Conservation (phyloP, 2,797 vertebrate species). For the Echeneis naucrates region DNA sequence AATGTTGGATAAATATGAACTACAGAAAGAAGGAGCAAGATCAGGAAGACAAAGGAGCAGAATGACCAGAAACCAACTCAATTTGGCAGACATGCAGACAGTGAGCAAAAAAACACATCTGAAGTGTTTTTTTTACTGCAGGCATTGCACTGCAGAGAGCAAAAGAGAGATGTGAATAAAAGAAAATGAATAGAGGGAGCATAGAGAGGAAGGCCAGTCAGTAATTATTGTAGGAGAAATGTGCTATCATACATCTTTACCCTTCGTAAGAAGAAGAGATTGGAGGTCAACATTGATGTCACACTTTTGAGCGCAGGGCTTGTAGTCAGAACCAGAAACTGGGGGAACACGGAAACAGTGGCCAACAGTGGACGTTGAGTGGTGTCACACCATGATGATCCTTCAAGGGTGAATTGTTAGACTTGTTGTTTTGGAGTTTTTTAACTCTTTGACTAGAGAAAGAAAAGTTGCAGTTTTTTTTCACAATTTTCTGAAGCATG, state of each 20-base stretch:
- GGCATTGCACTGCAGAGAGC: constrained; percentile 9
- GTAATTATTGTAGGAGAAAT: constrained; percentile 1
- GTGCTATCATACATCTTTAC: background rate
- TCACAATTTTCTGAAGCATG: too few relatives aligned
- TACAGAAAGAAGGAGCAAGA: constrained; percentile 11
- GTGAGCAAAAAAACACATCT: constrained; percentile 28
- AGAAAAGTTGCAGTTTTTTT: too few relatives aligned
- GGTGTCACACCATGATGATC: background rate
- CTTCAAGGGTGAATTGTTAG: background rate
- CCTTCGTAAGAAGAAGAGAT: background rate
- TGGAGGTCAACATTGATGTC: background rate
- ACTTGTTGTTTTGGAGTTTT: background rate
- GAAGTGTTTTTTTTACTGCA: background rate
- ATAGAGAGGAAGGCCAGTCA: background rate
- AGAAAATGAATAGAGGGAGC: background rate
- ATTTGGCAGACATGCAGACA: constrained; percentile 44
- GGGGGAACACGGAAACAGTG: too few relatives aligned
- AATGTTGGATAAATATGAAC: constrained; percentile 52
- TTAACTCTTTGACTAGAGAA: background rate
- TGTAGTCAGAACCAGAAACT: background rate
- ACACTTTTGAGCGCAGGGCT: too few relatives aligned
- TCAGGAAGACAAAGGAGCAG: background rate
- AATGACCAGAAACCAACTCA: constrained; percentile 34
- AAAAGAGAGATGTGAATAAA: background rate
- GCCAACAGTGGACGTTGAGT: background rate